Evolutionary conservation across 2,113 vertebrate genomes (phyloP).

Genomic region (Notarius quadriscutis): DNA sequence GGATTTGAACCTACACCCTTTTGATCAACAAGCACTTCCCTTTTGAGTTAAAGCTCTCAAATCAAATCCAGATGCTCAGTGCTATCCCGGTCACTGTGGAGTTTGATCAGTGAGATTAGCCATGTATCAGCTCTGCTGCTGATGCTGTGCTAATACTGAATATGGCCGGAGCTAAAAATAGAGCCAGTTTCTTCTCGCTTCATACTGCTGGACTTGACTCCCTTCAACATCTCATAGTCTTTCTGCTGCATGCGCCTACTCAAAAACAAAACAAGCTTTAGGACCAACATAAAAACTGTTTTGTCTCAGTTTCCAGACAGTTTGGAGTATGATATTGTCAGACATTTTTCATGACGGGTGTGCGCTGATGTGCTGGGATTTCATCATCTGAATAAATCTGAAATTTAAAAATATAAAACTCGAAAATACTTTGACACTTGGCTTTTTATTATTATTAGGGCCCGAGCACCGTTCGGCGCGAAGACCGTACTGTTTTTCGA

Average conservation of each 20-base stretch:
- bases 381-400: background rate
- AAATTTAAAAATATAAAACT: background rate
- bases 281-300: background rate
- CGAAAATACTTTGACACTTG: too few relatives aligned
- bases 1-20: background rate
- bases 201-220: conserved; percentile 32
- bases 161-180: conserved; percentile 32
- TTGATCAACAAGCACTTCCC: background rate
- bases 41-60: background rate
- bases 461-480: too few relatives aligned
- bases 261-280: background rate
- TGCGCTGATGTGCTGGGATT: background rate
- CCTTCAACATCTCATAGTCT: background rate
- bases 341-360: background rate
- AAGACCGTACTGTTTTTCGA: too few relatives aligned
- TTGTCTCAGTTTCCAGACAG: background rate
- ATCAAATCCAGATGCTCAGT: background rate
- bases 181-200: conserved; percentile 23
- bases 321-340: background rate
- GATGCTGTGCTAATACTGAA: conserved; percentile 8
- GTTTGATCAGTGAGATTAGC: conserved; percentile 13
- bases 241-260: background rate
- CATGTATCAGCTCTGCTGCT: conserved; percentile 10
- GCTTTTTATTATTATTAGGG: background rate
- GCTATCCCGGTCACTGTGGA: background rate